Base-by-base conservation (phyloP, 2,797 vertebrate species). In the Macropodus opercularis region DNA sequence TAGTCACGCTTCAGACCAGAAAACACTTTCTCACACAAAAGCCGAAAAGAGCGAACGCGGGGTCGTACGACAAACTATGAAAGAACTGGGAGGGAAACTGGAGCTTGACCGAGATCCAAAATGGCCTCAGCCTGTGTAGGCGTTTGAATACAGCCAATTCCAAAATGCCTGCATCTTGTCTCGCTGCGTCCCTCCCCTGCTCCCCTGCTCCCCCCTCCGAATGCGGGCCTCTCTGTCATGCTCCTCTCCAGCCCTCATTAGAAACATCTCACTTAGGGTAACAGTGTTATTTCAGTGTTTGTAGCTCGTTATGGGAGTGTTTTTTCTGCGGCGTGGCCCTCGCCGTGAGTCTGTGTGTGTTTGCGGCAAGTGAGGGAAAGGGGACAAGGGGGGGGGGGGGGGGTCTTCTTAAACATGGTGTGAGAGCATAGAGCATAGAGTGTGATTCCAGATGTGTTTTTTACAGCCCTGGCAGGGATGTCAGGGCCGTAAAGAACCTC, bases 371-470 rank as follows among this genome's bases (percentile, higher is more conserved):
- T 41, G 64, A 61, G 56, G 29, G 63, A 50, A 27, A 59, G 64
- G 44, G 54, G n/a, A n/a, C n/a, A 23, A 43, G 12, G 32, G 31
- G 41, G 31, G 48, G 4, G 42, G 14, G 54, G 62, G 62, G 76
- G 72, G 63, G 72, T 36, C 63, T 77, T 78, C 77, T 84, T 73
- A 78, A 85, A 83, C 78, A 80, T 40, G 69, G 80, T 80, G 77
- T 72, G 69, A 77, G 81, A 86, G 84, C 44, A 26, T 70, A 53
- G 80, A 79, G 75, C 61, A 39, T 55, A 87, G 85, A 92, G 84
- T 86, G 76, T 73, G 74, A 91, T 92, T 92, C 90, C 92, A 93
- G 90, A 92, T 92, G 92, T 92, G 88, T 75, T 81, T 88, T 91
- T 92, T 90, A 92, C 88, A 66, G 77, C 86, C 70, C 83, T 88